Conservation (phyloP, 2,888 invertebrate genomes). For the Schizotus pectinicornis region DNA sequence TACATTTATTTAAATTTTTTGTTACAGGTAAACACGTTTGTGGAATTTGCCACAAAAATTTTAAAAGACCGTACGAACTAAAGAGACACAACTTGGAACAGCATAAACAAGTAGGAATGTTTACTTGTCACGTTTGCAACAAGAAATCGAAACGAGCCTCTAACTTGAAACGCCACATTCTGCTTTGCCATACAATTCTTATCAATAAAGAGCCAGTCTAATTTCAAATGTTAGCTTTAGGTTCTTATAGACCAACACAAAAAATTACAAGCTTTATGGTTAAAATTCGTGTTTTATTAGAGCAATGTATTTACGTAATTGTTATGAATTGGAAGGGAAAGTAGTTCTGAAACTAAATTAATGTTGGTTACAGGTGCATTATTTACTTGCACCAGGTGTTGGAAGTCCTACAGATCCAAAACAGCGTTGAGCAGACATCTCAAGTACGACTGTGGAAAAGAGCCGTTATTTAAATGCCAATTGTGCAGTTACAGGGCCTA, state of each 20-base stretch:
- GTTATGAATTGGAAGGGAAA: no score
- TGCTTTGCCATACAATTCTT: background rate
- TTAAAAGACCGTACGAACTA: constrained; percentile 7
- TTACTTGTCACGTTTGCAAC: constrained; percentile 33
- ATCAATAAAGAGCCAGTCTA: no score
- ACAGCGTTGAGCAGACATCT: constrained; percentile 28
- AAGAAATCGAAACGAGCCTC: constrained; percentile 34
- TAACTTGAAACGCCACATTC: background rate
- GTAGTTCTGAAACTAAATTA: background rate
- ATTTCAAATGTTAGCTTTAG: no score
- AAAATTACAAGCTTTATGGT: no score
- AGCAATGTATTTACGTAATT: no score
- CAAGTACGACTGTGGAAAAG: constrained; percentile 37
- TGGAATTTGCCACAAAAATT: constrained; percentile 7
- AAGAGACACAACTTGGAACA: constrained; percentile 9
- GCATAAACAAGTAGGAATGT: background rate
- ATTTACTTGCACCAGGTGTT: background rate
- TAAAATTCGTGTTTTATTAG: no score
- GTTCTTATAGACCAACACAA: no score
- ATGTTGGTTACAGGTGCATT: background rate
- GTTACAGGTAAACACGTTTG: constrained; percentile 16
- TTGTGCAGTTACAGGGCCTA: constrained; percentile 29
- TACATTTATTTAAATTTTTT: background rate
- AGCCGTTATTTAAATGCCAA: constrained; percentile 29
- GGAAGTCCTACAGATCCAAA: constrained; percentile 15